A percentile compares a stretch with the other conserved stretches of the same genome.
Conservation (phyloP, 2,113 vertebrate species). For the Heloderma charlesbogerti region DNA sequence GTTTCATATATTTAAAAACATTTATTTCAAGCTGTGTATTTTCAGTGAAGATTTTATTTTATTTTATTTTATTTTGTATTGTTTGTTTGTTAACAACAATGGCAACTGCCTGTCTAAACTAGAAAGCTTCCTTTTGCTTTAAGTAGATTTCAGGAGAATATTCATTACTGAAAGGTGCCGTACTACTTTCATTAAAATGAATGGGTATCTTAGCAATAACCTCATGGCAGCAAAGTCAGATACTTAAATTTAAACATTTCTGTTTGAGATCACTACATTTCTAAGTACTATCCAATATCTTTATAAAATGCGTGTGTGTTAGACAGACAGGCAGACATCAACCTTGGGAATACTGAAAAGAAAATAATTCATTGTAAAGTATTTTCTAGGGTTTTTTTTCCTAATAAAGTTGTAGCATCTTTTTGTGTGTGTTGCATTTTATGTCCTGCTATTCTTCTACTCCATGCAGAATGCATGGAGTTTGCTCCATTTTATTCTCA, state of each 20-base stretch:
- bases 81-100: not conserved
- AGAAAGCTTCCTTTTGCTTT: not conserved
- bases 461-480: too few relatives aligned
- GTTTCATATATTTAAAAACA: not conserved
- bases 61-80: too few relatives aligned
- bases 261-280: not conserved
- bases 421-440: not conserved
- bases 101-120: not conserved
- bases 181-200: not conserved
- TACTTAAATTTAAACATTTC: not conserved
- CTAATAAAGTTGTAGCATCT: too few relatives aligned
- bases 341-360: not conserved
- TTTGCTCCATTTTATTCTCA: not conserved
- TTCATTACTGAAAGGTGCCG: not conserved
- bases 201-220: not conserved
- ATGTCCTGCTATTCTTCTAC: not conserved
- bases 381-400: too few relatives aligned
- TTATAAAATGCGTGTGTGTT: not conserved
- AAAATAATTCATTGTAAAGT: not conserved
- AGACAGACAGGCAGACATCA: not conserved
- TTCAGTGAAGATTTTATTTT: not conserved
- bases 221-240: not conserved
- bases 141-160: not conserved
- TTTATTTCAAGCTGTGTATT: not conserved
- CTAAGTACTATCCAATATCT: fast-evolving